Conservation (phyloP, 2,888 invertebrate genomes). For the Drosophila rellima region DNA sequence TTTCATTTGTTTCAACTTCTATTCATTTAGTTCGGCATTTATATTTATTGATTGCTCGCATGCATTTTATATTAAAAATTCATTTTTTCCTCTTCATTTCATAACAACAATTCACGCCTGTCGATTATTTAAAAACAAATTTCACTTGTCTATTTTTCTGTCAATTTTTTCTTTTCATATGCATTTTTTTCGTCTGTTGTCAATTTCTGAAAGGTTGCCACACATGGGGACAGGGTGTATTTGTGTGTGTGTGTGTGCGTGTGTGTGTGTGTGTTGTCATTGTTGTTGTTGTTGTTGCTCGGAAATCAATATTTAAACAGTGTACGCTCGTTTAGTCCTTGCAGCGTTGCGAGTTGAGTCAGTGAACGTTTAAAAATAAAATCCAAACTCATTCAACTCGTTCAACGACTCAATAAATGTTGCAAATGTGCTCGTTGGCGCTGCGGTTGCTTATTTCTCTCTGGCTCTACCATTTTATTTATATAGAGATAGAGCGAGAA, state of each 20-base stretch:
- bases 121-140: conserved; percentile 54
- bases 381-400: conserved; percentile 81
- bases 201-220: conserved; percentile 50
- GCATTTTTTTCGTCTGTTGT: conserved; percentile 31
- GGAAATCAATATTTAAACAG: conserved; percentile 82
- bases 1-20: conserved; percentile 9
- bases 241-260: conserved; percentile 17
- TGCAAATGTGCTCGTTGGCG: conserved; percentile 77
- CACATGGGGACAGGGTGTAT: not conserved
- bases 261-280: no score
- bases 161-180: conserved; percentile 1
- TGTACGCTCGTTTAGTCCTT: conserved; percentile 70
- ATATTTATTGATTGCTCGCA: conserved; percentile 28
- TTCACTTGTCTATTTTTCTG: conserved; percentile 50
- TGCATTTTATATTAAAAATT: conserved; percentile 18
- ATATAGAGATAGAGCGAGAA: conserved; percentile 46
- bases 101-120: conserved; percentile 41
- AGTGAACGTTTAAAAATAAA: conserved; percentile 76
- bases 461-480: conserved; percentile 61
- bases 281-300: conserved; percentile 51
- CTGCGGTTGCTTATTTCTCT: conserved; percentile 55
- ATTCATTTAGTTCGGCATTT: conserved; percentile 25
- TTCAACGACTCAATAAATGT: conserved; percentile 82
- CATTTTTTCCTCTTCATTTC: conserved; percentile 1
- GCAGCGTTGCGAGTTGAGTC: conserved; percentile 46